A percentile compares a stretch with the other conserved stretches of the same genome.
phyloP scores from a whole-genome alignment of 2,797 vertebrate genomes.

The Rhadinocentrus ornatus region DNA sequence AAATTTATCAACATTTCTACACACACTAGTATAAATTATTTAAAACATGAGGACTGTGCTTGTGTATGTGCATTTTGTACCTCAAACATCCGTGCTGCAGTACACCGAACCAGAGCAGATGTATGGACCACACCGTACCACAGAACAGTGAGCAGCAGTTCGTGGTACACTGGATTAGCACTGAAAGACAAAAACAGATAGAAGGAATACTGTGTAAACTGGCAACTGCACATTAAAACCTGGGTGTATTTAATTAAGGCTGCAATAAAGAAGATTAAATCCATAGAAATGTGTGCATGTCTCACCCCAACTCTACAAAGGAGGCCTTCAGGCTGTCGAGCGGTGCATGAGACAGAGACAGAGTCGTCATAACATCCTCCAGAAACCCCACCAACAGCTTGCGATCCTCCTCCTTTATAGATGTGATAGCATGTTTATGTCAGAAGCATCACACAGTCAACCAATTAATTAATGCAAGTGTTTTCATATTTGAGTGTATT shows the following conservation, averaged over 20 bases:
- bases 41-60: not conserved
- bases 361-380: slow-evolving; percentile 98
- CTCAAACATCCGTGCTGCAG: slow-evolving; percentile 99
- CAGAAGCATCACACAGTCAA: not conserved
- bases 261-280: not conserved
- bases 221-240: not conserved
- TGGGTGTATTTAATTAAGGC: no score
- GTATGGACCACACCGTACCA: slow-evolving; percentile 99
- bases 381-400: slow-evolving; percentile 97
- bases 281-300: not conserved
- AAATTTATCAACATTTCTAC: not conserved
- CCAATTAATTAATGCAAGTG: not conserved
- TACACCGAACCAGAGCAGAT: slow-evolving; percentile 96
- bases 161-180: slow-evolving; percentile 97
- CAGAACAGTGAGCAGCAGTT: slow-evolving; percentile 93
- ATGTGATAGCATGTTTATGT: not conserved
- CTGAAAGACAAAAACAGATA: slow-evolving; percentile 72
- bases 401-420: slow-evolving; percentile 93
- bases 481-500: not conserved
- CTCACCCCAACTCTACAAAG: slow-evolving; percentile 98
- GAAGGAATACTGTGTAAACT: no score
- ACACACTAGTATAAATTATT: not conserved
- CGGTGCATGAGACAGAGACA: slow-evolving; percentile 95
- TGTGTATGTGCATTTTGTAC: slow-evolving; percentile 76
- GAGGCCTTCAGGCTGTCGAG: slow-evolving; percentile 98